Evolutionary conservation across 2,888 invertebrate genomes (phyloP), one percentile per base, ranked within the genome.

Genomic region (Zelleria hepariella): DNA sequence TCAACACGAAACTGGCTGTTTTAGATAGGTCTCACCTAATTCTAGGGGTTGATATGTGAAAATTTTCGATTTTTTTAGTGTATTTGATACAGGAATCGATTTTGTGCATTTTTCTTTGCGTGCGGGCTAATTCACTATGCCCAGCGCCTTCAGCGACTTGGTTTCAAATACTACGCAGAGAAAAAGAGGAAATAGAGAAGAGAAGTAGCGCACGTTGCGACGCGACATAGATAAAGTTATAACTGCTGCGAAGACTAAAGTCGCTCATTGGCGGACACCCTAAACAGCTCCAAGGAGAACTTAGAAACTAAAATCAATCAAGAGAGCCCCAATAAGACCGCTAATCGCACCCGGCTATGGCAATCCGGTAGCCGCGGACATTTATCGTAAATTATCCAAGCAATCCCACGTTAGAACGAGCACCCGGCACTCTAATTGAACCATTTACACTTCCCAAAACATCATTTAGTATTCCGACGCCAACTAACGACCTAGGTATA

Each of bases 371-470:
- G 32, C 32, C 32, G 15, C 32, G 32, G 32, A 42, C 25, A 25
- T 54, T 54, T 54, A 54, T 25, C 54, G n/a, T 54, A 26, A 54
- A 54, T 54, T 54, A 54, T 54, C 24, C 18, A 26, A n/a, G 54
- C 26, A 25, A 54, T 54, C 18, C 15, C 25, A n/a, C 25, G 26
- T 20, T 26, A 26, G 54, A 54, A 54, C 54, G 10, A 18, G 6
- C 21, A 23, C 23, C 23, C 23, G 51, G 51, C 21, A 20, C 51
- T 20, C 54, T 54, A 54, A 54, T 54, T 54, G 54, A 54, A 18
- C 54, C 54, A 54, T 54, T 54, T 26, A 26, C 54, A 54, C 26
- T 54, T 54, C 25, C 20, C 26, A 54, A 54, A 53, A 54, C 54
- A 54, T 54, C 54, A 24, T 53, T 26, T 54, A 26, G 54, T 26